Evolutionary conservation across 1,140 invertebrate genomes (phyloP).

Genomic region (Nixonia krombeini): DNA sequence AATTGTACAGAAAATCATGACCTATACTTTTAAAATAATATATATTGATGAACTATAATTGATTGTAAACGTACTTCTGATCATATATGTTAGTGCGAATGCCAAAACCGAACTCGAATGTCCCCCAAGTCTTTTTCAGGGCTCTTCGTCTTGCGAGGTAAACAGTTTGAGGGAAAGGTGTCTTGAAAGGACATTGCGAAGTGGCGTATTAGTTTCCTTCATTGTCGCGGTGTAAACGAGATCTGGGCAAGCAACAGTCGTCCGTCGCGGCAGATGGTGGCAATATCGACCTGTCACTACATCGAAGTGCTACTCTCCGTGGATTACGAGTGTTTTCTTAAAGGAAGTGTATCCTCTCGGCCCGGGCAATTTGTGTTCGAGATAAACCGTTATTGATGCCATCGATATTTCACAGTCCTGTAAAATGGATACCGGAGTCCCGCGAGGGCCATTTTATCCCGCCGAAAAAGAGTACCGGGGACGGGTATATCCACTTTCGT

Average conservation of each 20-base stretch:
- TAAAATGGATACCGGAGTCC: slow-evolving; percentile 58
- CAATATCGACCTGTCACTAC: slow-evolving; percentile 58
- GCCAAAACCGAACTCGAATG: too few relatives aligned
- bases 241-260: slow-evolving; percentile 17
- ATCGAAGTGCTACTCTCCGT: slow-evolving; percentile 54
- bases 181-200: neutral
- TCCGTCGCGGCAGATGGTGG: slow-evolving; percentile 49
- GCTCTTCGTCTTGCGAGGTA: neutral
- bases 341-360: slow-evolving; percentile 54
- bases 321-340: slow-evolving; percentile 67
- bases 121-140: too few relatives aligned
- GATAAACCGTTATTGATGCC: slow-evolving; percentile 69
- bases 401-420: slow-evolving; percentile 63
- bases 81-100: too few relatives aligned
- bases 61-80: too few relatives aligned
- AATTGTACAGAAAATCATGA: too few relatives aligned
- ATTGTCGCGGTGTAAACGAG: slow-evolving; percentile 20
- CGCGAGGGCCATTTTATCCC: slow-evolving; percentile 54
- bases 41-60: too few relatives aligned
- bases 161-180: neutral
- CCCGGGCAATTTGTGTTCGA: slow-evolving; percentile 62
- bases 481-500: slow-evolving; percentile 11
- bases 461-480: slow-evolving; percentile 20
- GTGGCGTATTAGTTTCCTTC: slow-evolving; percentile 46
- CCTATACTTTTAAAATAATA: too few relatives aligned